These are phyloP conservation scores for Serranochromis macrocephalus DNA, from an alignment of 2,113 vertebrate genomes.

Conservation along the genomic window DNA sequence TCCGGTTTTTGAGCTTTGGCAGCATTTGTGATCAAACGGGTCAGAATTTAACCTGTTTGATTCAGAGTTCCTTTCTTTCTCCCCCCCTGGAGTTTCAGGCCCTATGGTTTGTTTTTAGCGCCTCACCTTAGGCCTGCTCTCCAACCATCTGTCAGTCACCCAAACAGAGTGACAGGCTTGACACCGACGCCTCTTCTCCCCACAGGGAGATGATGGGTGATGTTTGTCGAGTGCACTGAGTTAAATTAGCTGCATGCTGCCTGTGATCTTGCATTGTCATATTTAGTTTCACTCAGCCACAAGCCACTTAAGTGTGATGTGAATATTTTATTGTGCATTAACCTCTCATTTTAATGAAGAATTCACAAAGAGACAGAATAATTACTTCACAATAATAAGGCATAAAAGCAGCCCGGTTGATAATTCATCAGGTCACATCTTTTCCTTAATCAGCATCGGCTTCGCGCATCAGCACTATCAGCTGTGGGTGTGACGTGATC, in stretches of 20 bases:
- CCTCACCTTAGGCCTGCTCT: not conserved
- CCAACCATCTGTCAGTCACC: slow-evolving; percentile 6
- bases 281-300: not conserved
- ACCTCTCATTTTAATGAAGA: not conserved
- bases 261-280: not conserved
- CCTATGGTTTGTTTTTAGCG: not conserved
- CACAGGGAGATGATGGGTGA: not conserved
- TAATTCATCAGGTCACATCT: slow-evolving; percentile 12
- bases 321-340: not conserved
- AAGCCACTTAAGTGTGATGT: not conserved
- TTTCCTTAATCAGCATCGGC: slow-evolving; percentile 24
- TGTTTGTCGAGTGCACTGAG: not conserved
- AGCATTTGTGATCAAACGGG: not conserved
- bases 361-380: not conserved
- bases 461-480: not conserved
- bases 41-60: not conserved
- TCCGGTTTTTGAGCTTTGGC: not conserved
- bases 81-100: not conserved
- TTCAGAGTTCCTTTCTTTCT: accelerated
- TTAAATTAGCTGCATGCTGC: not conserved
- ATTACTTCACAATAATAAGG: not conserved
- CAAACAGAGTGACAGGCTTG: slow-evolving; percentile 4
- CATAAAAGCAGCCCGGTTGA: not conserved
- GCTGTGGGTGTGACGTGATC: not conserved
- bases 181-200: not conserved